These are phyloP conservation scores for Eilema griseolum DNA, from an alignment of 2,888 invertebrate genomes.

Conservation along the genomic window DNA sequence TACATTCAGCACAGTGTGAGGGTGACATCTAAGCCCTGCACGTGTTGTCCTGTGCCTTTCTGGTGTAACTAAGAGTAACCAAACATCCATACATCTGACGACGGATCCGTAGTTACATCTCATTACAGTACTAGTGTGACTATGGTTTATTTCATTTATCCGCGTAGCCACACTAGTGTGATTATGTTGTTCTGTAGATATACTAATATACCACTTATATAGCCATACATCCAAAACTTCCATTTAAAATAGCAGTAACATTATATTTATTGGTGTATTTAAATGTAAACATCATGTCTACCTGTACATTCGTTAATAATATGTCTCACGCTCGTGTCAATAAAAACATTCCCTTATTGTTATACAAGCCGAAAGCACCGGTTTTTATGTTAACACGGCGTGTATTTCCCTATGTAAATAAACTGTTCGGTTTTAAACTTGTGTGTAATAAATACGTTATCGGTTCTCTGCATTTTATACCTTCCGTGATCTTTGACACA, in stretches of 20 bases:
- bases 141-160: too few species aligned
- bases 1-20: too few species aligned
- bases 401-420: background rate
- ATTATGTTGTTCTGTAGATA: too few species aligned
- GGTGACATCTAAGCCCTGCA: too few species aligned
- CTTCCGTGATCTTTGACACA: background rate
- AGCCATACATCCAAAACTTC: background rate
- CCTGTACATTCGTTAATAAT: background rate
- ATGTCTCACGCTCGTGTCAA: conserved; percentile 1
- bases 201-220: background rate
- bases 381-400: background rate
- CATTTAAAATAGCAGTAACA: background rate
- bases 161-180: too few species aligned
- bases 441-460: background rate
- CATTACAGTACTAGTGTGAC: too few species aligned
- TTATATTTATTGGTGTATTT: background rate
- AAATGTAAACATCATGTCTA: background rate
- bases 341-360: background rate
- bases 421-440: background rate
- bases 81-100: too few species aligned
- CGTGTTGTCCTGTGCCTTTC: too few species aligned
- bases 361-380: background rate
- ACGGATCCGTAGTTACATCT: too few species aligned
- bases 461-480: background rate
- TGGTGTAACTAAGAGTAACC: too few species aligned